Conservation (phyloP, 2,113 vertebrate genomes). For the Cyanoderma ruficeps region DNA sequence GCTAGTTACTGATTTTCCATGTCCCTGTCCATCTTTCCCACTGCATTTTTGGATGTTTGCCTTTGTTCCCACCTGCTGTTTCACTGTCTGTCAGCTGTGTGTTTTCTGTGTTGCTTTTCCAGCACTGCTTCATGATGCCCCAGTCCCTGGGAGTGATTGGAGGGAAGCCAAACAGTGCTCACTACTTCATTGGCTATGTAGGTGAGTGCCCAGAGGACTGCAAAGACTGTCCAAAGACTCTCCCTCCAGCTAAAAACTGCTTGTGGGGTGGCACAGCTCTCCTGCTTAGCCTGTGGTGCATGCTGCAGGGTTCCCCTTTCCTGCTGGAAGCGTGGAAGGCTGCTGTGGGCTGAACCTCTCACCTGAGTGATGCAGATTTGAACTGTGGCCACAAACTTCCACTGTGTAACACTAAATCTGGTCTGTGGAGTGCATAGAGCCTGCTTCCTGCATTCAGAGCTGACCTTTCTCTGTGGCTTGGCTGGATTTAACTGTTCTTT, state of each 20-base stretch:
- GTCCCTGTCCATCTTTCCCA: background rate
- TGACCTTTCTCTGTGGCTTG: background rate
- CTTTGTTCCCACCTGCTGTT: background rate
- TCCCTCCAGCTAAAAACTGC: background rate
- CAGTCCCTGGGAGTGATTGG: slow-evolving; percentile 97
- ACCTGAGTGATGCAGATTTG: background rate
- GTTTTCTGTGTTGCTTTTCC: slow-evolving; percentile 62
- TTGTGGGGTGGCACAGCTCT: background rate
- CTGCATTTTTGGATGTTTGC: slow-evolving; percentile 8
- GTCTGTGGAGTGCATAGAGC: background rate
- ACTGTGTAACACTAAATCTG: background rate
- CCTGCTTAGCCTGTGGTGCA: background rate
- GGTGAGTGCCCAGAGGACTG: slow-evolving; percentile 78
- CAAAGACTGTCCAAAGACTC: background rate
- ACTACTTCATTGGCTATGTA: slow-evolving; percentile 98
- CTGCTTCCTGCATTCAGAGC: background rate
- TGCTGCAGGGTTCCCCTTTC: background rate
- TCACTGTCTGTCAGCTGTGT: slow-evolving; percentile 48
- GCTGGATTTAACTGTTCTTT: background rate
- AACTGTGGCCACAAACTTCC: background rate
- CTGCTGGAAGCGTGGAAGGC: background rate
- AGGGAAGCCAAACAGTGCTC: slow-evolving; percentile 97
- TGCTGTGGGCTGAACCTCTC: background rate
- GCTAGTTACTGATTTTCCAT: background rate
- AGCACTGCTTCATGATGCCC: slow-evolving; percentile 98